Evolutionary conservation across 2,797 vertebrate species (phyloP), one percentile per base, ranked within the genome.

Genomic region (Triplophysa bombifrons): DNA sequence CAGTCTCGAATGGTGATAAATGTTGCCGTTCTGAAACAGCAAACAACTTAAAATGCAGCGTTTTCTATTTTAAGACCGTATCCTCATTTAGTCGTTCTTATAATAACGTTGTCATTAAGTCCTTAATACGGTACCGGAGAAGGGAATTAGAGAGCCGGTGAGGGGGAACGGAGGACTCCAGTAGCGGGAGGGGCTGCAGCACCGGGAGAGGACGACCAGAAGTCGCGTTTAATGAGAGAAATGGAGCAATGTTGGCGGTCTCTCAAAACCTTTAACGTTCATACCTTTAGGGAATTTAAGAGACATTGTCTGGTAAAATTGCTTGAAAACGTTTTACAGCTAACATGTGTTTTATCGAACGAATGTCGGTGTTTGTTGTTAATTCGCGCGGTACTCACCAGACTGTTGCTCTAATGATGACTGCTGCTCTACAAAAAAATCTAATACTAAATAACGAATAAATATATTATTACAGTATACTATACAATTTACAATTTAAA

Each of bases 161-260:
- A 65, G 48, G 65, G 65, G 56, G 20, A 56, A 71, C 72, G 20
- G 83, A 92, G 92, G 76, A 88, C 80, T 74, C 44, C 61, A 73
- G 83, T 46, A 30, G 71, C 63, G 71, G 74, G 63, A 86, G 91
- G 93, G 93, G 92, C 91, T 93, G 92, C 91, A 89, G 92, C 88
- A 92, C 82, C 90, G 87, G 88, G 91, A 74, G 90, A 73, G 86
- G 86, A 80, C 88, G 85, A 91, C 91, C 90, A 83, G 87, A 84
- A 80, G 70, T 71, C 76, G 66, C 51, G 48, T 46, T 79, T 30
- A 22, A 34, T 65, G 89, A 87, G 84, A 85, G 13, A 16, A 48
- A 50, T 19, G 19, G 50, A 76, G 27, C 48, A n/a, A 67, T 75
- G 50, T 64, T 67, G 66, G 46, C 55, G 20, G 25, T 25, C 19